Conservation (phyloP, 2,113 vertebrate genomes). For the Phylloscopus whistleri region DNA sequence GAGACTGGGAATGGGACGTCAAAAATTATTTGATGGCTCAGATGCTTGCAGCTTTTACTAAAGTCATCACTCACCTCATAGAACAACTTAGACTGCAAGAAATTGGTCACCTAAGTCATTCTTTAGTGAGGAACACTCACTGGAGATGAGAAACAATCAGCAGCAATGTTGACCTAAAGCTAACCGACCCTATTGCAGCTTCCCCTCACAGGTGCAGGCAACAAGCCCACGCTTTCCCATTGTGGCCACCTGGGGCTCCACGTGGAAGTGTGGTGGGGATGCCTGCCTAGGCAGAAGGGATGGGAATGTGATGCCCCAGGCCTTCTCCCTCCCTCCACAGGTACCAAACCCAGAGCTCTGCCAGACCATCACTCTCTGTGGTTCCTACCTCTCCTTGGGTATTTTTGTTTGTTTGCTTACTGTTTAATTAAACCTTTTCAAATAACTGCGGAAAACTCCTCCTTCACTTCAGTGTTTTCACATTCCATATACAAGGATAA, state of each 20-base stretch:
- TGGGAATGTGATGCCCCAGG: background rate
- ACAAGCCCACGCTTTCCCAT: background rate
- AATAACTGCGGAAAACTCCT: background rate
- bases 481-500: background rate
- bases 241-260: background rate
- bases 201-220: accelerated
- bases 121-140: background rate
- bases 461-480: background rate
- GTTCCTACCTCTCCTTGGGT: background rate
- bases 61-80: background rate
- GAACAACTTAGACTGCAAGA: background rate
- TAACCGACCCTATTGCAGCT: background rate
- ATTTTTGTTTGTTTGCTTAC: background rate
- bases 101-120: background rate
- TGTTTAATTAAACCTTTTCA: background rate
- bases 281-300: no score
- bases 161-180: background rate
- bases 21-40: background rate
- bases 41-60: background rate
- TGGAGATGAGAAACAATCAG: background rate
- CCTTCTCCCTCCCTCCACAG: background rate
- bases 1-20: background rate
- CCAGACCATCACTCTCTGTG: accelerated
- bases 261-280: accelerated
- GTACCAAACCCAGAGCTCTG: background rate